These are phyloP conservation scores for Euplagia quadripunctaria DNA, from an alignment of 2,888 invertebrate genomes.

Conservation along the genomic window DNA sequence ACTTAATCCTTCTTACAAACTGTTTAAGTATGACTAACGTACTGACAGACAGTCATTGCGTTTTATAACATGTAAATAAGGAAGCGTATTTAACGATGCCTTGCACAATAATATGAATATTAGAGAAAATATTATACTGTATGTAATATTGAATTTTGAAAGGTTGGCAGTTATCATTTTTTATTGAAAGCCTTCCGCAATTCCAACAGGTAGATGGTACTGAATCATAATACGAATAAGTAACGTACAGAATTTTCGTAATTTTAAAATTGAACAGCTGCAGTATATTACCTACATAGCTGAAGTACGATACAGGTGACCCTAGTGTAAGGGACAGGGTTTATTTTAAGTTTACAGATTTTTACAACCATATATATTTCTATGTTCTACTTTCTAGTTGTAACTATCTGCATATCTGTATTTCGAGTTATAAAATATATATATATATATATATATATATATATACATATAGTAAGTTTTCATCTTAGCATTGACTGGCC, in stretches of 20 bases:
- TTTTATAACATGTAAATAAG: constrained; percentile 8
- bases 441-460: too few species aligned
- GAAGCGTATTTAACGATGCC: background rate
- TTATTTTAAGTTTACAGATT: too few species aligned
- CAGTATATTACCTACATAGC: too few species aligned
- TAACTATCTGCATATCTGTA: too few species aligned
- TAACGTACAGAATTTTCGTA: background rate
- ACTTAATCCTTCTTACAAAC: background rate
- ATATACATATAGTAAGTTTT: too few species aligned
- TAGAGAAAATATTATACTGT: background rate
- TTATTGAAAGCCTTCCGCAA: background rate
- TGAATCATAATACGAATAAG: background rate
- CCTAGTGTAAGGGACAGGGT: too few species aligned
- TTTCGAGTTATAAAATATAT: too few species aligned
- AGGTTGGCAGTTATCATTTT: background rate
- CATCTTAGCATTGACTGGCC: too few species aligned
- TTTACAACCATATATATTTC: too few species aligned
- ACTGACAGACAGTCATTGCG: background rate
- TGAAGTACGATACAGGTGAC: too few species aligned
- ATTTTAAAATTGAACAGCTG: background rate
- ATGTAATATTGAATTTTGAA: background rate
- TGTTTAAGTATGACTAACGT: background rate
- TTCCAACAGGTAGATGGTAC: background rate
- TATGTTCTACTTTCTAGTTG: too few species aligned
- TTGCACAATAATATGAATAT: background rate